Conservation (phyloP, 2,113 vertebrate genomes). For the Antechinus stuartii region DNA sequence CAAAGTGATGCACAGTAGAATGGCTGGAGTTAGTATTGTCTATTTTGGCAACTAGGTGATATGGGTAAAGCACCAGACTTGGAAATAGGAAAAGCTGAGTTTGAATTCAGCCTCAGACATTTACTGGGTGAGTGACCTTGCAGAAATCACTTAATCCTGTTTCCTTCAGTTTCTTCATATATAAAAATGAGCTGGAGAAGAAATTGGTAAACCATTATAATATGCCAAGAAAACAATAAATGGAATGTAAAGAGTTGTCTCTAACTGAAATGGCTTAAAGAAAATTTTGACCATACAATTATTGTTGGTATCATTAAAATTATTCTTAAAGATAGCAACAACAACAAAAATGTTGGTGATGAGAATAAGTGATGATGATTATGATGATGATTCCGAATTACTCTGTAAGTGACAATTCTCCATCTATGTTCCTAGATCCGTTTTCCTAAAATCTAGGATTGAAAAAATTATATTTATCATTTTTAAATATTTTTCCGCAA, state of each 20-base stretch:
- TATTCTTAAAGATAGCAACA: neutral
- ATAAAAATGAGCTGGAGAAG: neutral
- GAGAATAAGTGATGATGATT: neutral
- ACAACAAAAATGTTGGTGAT: neutral
- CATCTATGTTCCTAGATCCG: neutral
- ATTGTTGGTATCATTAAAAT: neutral
- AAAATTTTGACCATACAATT: too few relatives aligned
- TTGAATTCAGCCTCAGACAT: neutral
- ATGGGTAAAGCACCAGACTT: neutral
- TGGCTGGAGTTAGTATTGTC: neutral
- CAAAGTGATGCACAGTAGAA: neutral
- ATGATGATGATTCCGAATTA: neutral
- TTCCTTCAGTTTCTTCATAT: neutral
- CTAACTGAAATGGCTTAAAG: too few relatives aligned
- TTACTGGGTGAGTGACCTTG: neutral
- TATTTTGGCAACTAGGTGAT: neutral
- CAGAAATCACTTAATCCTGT: neutral
- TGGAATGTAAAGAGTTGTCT: neutral
- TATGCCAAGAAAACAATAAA: neutral
- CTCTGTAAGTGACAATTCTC: neutral
- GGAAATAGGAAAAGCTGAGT: neutral
- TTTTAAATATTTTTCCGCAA: neutral
- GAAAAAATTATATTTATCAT: slow-evolving; percentile 1
- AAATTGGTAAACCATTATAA: neutral
- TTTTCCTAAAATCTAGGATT: neutral